Base-by-base conservation (phyloP, 2,113 vertebrate genomes). In the Campylomormyrus tamandua region DNA sequence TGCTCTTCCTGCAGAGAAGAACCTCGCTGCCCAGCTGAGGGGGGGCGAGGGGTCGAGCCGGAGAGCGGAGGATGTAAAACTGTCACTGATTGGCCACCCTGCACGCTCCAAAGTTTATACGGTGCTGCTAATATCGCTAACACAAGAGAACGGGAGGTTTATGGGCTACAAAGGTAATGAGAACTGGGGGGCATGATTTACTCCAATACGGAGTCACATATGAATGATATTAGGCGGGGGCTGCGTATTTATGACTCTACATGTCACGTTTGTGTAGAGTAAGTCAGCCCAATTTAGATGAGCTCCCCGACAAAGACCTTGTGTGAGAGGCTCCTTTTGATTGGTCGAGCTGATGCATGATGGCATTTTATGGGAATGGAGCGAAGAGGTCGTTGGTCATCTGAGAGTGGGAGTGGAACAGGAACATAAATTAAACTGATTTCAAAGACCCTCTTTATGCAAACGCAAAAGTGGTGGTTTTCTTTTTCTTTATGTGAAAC, bases 391-490 rank as follows among this genome's bases (percentile, higher is more conserved):
- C 35, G 35, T 80, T 80, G 74, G 74, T 80, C 74, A 80, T 80
- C 74, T 15, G 74, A 80, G 74, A 39, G 74, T 80, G 35, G 74
- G 74, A 80, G 74, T 35, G 74, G 13, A 17, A 80, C 74, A 19
- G 35, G 35, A 35, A 80, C 74, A 80, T 80, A 80, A 80, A 80
- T 80, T 80, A 80, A 80, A 39, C 4, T 80, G 13, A 39, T 80
- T 35, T 80, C 74, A 80, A 80, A 80, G 74, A 42, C 31, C 35
- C 74, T 80, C 74, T 80, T 80, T 80, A 80, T 80, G 74, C 74
- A 80, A 80, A 80, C 31, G 74, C 74, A 19, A 39, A 80, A 80
- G 74, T 80, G 39, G 74, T 80, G 74, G 5, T 15, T 80, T 80
- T 80, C 17, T 70, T 42, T 42, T 42, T 39, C 74, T 80, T 80